Evolutionary conservation across 2,113 vertebrate genomes (phyloP).

Genomic region (Cynocephalus volans): DNA sequence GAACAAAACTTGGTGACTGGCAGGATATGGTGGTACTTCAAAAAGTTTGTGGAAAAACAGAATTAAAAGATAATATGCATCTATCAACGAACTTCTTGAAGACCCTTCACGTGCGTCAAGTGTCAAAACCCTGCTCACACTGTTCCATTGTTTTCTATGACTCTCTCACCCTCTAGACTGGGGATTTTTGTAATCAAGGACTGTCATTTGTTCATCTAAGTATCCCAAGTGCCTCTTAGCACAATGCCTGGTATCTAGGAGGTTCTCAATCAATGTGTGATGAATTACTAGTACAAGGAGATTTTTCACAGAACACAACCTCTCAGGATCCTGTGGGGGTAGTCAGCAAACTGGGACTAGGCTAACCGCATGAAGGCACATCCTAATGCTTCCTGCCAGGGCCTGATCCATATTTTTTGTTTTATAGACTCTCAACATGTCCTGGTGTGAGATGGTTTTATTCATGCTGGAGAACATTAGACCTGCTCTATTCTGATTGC

Average conservation of each 20-base stretch:
- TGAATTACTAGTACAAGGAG: neutral
- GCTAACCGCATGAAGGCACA: neutral
- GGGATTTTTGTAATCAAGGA: neutral
- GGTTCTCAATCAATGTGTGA: neutral
- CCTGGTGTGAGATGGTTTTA: slow-evolving; percentile 10
- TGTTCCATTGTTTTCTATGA: neutral
- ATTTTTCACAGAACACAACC: neutral
- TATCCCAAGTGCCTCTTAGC: neutral
- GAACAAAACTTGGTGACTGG: neutral
- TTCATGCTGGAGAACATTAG: slow-evolving; percentile 50
- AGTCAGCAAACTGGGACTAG: neutral
- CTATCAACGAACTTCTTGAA: no score
- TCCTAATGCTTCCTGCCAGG: neutral
- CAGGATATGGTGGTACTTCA: neutral
- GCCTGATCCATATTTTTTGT: neutral
- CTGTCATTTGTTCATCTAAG: neutral
- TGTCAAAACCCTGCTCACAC: neutral
- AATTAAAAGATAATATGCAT: no score
- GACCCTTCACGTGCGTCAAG: no score
- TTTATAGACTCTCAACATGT: neutral
- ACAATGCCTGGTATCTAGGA: neutral
- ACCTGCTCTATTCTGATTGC: slow-evolving; percentile 47
- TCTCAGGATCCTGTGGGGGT: neutral
- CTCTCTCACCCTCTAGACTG: neutral
- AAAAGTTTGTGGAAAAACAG: no score